These are phyloP conservation scores for Drosophila vallismaia DNA, from an alignment of 2,888 invertebrate genomes.

Conservation along the genomic window DNA sequence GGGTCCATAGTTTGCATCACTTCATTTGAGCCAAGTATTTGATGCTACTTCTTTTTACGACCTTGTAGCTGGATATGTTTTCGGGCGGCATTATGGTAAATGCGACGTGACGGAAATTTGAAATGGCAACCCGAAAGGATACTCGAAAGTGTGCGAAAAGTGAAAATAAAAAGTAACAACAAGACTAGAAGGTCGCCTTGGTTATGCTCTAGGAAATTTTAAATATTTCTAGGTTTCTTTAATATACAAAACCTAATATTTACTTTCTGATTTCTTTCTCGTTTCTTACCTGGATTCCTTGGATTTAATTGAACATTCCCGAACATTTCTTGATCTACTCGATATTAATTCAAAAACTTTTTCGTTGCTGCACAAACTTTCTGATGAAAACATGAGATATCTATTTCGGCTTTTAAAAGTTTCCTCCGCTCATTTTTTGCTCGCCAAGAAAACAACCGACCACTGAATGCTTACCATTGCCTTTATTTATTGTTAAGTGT, in stretches of 20 bases:
- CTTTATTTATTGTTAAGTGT: slow-evolving; percentile 3
- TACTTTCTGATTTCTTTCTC: too few species aligned
- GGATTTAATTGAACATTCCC: not conserved
- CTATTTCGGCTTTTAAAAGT: slow-evolving; percentile 13
- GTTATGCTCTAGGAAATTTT: not conserved
- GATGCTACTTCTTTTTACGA: slow-evolving; percentile 51
- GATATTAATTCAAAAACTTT: slow-evolving; percentile 13
- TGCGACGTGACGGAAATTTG: slow-evolving; percentile 57
- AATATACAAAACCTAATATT: not conserved
- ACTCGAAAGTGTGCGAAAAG: slow-evolving; percentile 6
- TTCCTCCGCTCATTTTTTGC: not conserved
- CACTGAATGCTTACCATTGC: slow-evolving; percentile 8
- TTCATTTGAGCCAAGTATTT: slow-evolving; percentile 29
- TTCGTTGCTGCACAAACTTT: slow-evolving; percentile 11
- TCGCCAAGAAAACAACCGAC: not conserved
- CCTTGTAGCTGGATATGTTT: slow-evolving; percentile 43
- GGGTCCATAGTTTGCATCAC: slow-evolving; percentile 26
- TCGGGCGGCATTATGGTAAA: slow-evolving; percentile 52
- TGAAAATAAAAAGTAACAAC: not conserved
- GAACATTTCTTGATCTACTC: not conserved
- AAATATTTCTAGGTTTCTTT: not conserved
- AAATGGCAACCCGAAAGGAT: slow-evolving; percentile 27
- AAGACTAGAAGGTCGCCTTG: not conserved
- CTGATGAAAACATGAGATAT: slow-evolving; percentile 12
- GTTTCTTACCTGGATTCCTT: not conserved